A percentile compares a stretch with the other conserved stretches of the same genome.
Conservation (phyloP, 2,797 vertebrate species). For the Leptodactylus fallax region DNA sequence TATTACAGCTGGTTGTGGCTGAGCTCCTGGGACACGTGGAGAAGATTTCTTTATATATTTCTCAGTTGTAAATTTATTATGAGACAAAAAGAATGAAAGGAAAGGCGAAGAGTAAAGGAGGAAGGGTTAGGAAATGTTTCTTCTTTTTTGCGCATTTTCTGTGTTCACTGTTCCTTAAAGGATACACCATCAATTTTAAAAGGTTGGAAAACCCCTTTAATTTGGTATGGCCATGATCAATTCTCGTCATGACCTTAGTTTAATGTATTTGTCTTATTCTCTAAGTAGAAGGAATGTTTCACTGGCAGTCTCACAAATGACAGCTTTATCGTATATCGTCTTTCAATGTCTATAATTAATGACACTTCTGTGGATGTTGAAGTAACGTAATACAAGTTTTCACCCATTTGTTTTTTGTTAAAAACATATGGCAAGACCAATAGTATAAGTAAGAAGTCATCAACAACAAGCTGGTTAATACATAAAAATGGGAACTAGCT, state of each 20-base stretch:
- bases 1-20: too few relatives aligned
- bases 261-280: background rate
- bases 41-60: too few relatives aligned
- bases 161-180: too few relatives aligned
- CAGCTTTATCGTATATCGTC: background rate
- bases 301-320: background rate
- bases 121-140: too few relatives aligned
- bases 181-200: too few relatives aligned
- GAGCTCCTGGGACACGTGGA: too few relatives aligned
- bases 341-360: constrained; percentile 20
- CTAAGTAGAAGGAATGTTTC: constrained; percentile 1
- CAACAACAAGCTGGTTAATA: constrained; percentile 53
- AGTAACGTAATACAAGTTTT: constrained; percentile 31
- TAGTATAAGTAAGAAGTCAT: constrained; percentile 40
- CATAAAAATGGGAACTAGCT: constrained; percentile 31
- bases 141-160: too few relatives aligned
- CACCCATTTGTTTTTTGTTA: constrained; percentile 11
- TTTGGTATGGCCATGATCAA: background rate
- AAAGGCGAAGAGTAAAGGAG: too few relatives aligned
- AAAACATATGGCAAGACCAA: constrained; percentile 39
- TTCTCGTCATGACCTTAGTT: background rate
- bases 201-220: background rate
- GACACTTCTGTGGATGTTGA: constrained; percentile 8
- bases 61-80: too few relatives aligned
- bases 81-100: too few relatives aligned